Evolutionary conservation across 2,888 invertebrate genomes (phyloP).

Genomic region (Andrena bicolor): DNA sequence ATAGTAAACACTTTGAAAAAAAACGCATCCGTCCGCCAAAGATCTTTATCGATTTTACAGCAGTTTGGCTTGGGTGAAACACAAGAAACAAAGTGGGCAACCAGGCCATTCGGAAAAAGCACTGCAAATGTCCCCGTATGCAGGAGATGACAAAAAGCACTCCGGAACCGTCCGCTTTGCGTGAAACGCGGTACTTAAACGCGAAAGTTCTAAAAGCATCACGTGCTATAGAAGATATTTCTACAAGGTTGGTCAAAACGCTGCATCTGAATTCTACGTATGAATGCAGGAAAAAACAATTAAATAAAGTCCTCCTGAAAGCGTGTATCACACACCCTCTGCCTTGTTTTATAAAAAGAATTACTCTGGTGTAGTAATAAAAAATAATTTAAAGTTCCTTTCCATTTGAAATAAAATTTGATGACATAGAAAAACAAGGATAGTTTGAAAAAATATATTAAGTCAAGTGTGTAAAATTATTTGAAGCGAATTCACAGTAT

Average conservation of each 20-base stretch:
- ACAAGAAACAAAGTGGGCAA: conserved; percentile 23
- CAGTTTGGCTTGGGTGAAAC: neutral
- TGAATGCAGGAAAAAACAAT: neutral
- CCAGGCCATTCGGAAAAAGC: conserved; percentile 17
- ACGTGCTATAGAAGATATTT: neutral
- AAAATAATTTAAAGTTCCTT: no score
- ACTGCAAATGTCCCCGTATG: neutral
- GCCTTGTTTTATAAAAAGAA: no score
- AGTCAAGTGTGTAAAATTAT: no score
- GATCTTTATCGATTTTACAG: neutral
- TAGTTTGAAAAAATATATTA: no score
- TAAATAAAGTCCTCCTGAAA: neutral
- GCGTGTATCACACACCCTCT: no score
- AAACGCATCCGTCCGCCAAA: neutral
- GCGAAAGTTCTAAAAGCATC: conserved; percentile 15
- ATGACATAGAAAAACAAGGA: no score
- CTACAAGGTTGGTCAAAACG: neutral
- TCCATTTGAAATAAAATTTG: no score
- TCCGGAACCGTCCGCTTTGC: conserved; percentile 16
- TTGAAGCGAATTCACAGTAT: no score
- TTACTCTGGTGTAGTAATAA: no score
- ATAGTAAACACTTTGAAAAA: neutral
- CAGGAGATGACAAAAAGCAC: conserved; percentile 23
- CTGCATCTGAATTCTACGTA: neutral
- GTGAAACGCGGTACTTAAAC: neutral